Conservation (phyloP, 2,888 invertebrate genomes). For the Caenorhabditis panamensis region DNA sequence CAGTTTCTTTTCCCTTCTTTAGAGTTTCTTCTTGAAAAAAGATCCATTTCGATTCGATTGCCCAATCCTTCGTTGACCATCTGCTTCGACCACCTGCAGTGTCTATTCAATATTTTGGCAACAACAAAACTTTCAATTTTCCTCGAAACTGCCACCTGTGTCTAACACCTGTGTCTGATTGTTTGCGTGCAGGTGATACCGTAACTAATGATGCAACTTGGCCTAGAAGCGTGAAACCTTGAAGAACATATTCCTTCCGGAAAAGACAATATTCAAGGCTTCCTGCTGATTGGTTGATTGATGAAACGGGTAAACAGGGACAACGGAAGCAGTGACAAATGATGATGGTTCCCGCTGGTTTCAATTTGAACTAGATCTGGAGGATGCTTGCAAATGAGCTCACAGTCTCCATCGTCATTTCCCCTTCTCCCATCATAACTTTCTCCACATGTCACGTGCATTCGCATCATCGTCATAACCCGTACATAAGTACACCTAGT, state of each 20-base stretch:
- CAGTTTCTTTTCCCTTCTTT: background rate
- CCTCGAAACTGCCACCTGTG: conserved; percentile 9
- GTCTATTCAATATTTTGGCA: conserved; percentile 1
- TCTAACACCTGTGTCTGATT: background rate
- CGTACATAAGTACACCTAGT: background rate
- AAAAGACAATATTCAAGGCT: background rate
- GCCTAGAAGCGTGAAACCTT: too few species aligned
- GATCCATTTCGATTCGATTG: background rate
- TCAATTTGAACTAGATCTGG: background rate
- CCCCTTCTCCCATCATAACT: background rate
- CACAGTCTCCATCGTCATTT: too few species aligned
- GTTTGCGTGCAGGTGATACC: too few species aligned
- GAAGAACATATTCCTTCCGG: background rate
- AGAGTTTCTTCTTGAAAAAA: background rate
- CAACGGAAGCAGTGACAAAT: conserved; percentile 17
- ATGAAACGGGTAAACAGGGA: conserved; percentile 14
- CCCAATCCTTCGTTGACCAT: background rate
- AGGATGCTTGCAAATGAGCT: too few species aligned
- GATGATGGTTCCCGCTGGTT: conserved; percentile 8
- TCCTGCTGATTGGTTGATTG: conserved; percentile 38
- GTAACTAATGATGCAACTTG: too few species aligned
- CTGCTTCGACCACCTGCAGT: conserved; percentile 8
- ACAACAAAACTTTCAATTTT: background rate
- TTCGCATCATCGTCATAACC: background rate
- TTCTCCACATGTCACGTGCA: background rate